phyloP scores from a whole-genome alignment of 2,888 invertebrate genomes.

The Pandemis cinnamomeana region DNA sequence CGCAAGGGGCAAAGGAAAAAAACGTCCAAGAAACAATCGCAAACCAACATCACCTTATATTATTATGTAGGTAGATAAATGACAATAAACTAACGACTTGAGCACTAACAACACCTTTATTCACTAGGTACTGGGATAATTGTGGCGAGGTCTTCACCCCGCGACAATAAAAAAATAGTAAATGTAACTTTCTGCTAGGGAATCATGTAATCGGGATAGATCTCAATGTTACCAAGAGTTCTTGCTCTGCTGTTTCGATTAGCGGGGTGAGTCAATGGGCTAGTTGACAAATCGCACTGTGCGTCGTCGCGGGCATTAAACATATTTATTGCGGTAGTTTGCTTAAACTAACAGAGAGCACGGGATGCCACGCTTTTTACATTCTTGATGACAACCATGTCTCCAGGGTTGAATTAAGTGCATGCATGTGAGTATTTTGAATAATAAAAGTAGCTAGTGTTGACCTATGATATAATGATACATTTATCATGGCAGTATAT shows the following conservation, averaged over 20 bases:
- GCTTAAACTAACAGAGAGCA: constrained; percentile 74
- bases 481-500: too few species aligned
- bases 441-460: too few species aligned
- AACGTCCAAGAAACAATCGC: neutral
- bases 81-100: neutral
- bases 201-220: too few species aligned
- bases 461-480: too few species aligned
- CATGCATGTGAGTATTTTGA: too few species aligned
- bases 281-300: constrained; percentile 57
- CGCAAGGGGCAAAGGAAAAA: neutral
- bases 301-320: constrained; percentile 69
- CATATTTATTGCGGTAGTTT: constrained; percentile 79
- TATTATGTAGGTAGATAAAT: too few species aligned
- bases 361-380: constrained; percentile 74
- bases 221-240: neutral
- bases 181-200: too few species aligned
- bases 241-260: constrained; percentile 23
- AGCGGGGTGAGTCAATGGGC: constrained; percentile 42
- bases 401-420: constrained; percentile 62
- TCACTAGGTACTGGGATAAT: too few species aligned
- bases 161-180: too few species aligned
- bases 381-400: constrained; percentile 81
- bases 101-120: too few species aligned
- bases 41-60: neutral
- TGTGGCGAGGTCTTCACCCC: too few species aligned